These are phyloP conservation scores for Drosophila novamexicana DNA, from an alignment of 1,140 invertebrate species.

Conservation along the genomic window DNA sequence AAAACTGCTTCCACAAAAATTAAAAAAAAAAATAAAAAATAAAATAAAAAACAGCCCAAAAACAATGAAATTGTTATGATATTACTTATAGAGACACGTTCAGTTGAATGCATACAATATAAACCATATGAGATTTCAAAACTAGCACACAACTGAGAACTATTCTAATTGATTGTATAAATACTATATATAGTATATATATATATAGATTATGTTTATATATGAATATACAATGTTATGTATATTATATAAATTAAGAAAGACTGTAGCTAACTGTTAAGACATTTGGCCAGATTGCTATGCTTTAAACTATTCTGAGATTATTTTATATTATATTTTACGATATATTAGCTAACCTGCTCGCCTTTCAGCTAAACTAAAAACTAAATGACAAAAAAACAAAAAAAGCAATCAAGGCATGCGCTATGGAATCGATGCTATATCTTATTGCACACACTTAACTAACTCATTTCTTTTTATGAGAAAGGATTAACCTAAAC, in stretches of 20 bases:
- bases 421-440: neutral
- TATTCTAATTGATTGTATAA: constrained; percentile 48
- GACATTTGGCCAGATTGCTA: constrained; percentile 58
- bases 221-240: constrained; percentile 13
- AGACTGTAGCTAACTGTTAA: constrained; percentile 75
- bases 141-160: constrained; percentile 43
- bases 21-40: constrained; percentile 24
- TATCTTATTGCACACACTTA: neutral
- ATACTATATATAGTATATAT: constrained; percentile 29
- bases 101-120: constrained; percentile 12
- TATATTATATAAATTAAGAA: constrained; percentile 67
- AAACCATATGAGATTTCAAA: constrained; percentile 59
- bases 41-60: constrained; percentile 3
- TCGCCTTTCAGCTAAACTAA: constrained; percentile 27
- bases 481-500: neutral
- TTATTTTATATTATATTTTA: constrained; percentile 5
- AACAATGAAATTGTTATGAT: constrained; percentile 70
- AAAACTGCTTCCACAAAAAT: constrained; percentile 65
- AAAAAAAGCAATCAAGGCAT: neutral
- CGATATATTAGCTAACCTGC: constrained; percentile 6
- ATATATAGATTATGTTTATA: constrained; percentile 27
- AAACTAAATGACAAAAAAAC: neutral
- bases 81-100: constrained; percentile 31
- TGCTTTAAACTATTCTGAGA: constrained; percentile 7
- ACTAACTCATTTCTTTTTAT: constrained; percentile 24